Evolutionary conservation across 2,113 vertebrate genomes (phyloP).

Genomic region (Accipiter cooperii): DNA sequence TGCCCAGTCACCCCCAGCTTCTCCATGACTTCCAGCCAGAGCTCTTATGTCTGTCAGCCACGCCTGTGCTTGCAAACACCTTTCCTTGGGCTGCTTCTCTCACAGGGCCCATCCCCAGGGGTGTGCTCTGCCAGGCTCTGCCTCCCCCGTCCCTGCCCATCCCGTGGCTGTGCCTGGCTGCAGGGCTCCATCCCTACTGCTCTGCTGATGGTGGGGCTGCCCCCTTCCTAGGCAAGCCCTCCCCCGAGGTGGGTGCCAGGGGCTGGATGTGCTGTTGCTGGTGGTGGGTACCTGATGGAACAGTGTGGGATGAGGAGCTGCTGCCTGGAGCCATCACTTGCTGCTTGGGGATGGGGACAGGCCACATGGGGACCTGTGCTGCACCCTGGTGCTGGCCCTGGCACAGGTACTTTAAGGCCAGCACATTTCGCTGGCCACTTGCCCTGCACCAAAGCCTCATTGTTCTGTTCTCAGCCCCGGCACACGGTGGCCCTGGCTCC

Average conservation of each 20-base stretch:
- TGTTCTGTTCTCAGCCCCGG: not conserved
- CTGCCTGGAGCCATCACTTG: not conserved
- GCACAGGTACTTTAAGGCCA: not conserved
- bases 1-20: not conserved
- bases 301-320: not conserved
- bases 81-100: slow-evolving; percentile 21
- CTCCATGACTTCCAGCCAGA: not conserved
- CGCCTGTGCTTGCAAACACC: slow-evolving; percentile 22
- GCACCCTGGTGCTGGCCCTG: not conserved
- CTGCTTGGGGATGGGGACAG: not conserved
- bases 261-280: not conserved
- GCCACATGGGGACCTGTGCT: not conserved
- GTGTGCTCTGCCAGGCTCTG: not conserved
- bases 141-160: not conserved
- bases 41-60: not conserved
- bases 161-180: not conserved
- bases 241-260: not conserved
- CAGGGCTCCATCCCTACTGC: not conserved
- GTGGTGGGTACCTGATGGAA: not conserved
- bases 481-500: not conserved
- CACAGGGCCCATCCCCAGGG: not conserved
- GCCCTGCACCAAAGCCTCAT: not conserved
- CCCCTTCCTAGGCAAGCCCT: not conserved
- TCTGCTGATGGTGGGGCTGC: not conserved
- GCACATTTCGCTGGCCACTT: not conserved